A percentile compares a stretch with the other conserved stretches of the same genome.
Conservation (phyloP, 2,113 vertebrate genomes). For the Mirza zaza region DNA sequence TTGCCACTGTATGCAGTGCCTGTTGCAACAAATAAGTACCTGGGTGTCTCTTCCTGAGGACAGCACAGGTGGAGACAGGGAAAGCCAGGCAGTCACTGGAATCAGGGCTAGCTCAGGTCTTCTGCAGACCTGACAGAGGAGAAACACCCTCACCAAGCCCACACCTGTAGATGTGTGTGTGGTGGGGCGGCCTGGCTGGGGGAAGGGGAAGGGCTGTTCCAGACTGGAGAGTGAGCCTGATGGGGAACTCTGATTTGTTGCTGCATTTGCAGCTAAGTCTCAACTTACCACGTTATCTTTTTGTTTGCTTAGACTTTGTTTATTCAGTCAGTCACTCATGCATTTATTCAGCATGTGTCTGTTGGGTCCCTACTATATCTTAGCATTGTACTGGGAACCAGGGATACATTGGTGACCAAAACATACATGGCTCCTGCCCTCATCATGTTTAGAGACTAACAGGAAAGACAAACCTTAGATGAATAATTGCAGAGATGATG, state of each 20-base stretch:
- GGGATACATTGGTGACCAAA: not conserved
- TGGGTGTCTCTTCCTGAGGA: not conserved
- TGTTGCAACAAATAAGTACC: not conserved
- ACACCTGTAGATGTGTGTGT: not conserved
- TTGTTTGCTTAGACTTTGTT: not conserved
- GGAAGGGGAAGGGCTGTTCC: not conserved
- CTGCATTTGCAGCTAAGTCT: not conserved
- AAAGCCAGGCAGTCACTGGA: not conserved
- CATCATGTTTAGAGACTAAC: not conserved
- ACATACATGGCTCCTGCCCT: not conserved
- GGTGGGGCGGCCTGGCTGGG: not conserved
- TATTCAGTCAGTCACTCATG: not conserved
- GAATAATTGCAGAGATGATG: not conserved
- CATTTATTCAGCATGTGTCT: not conserved
- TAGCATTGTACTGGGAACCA: not conserved
- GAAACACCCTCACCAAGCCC: not conserved
- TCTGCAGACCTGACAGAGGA: not conserved
- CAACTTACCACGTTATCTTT: not conserved
- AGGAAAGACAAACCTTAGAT: not conserved
- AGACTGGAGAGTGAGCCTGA: not conserved
- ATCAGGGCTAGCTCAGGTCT: not conserved
- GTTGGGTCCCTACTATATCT: not conserved
- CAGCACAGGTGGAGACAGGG: not conserved
- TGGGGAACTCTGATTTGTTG: not conserved
- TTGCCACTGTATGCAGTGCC: not conserved